Evolutionary conservation across 2,888 invertebrate genomes (phyloP), one percentile per base, ranked within the genome.

Genomic region (Andrena bicolor): DNA sequence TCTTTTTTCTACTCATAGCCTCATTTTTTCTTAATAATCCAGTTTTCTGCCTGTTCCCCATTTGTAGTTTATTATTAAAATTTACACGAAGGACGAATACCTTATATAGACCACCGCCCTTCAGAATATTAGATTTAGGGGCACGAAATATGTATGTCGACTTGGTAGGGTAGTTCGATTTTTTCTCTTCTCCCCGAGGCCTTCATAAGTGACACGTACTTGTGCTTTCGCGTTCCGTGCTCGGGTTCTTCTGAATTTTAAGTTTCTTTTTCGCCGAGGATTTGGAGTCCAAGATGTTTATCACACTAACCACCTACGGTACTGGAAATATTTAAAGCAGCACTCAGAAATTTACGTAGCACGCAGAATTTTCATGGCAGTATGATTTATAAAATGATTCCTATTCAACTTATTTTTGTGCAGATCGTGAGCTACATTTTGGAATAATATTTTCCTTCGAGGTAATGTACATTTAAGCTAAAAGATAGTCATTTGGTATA

Each of bases 131-230:
- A n/a, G 30, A 30, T n/a, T 30, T 30, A 8, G 30, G 30, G 60
- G 60, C 30, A 32, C 23, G 51, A 66, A 51, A 30, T 66, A 53
- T 32, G 16, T 13, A 41, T 16, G 41, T 41, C 68, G 32, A 53
- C 66, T 23, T 26, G 5, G 13, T 35, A 16, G 35, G 53, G 8
- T 16, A 7, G 32, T 26, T 30, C 49, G 51, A 30, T 66, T 66
- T 26, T 30, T 16, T 35, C 30, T 35, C 16, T 26, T 53, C 53
- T 16, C 41, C 68, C 16, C 0, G 49, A 23, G 32, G 53, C 26
- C 23, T 53, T n/a, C n/a, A 16, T 6, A 58, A 58, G 28, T 58
- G 23, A n/a, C 30, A 4, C 35, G 23, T 0, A 4, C 68, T 32
- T 5, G 32, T 30, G 20, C 20, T 26, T 35, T 32, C 6, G 6